Conservation (phyloP, 2,888 invertebrate species). For the Lamproptera curius region DNA sequence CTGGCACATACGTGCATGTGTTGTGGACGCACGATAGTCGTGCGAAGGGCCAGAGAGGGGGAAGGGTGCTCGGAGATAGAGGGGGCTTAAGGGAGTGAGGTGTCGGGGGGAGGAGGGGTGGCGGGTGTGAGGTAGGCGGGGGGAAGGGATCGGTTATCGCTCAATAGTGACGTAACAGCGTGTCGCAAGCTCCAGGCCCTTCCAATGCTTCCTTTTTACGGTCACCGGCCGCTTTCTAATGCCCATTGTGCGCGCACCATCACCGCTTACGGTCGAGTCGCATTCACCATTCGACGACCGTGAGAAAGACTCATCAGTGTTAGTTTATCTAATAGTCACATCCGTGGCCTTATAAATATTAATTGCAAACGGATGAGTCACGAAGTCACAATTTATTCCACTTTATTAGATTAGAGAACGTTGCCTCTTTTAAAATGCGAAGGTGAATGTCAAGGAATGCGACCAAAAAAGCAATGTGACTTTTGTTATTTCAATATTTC, state of each 20-base stretch:
- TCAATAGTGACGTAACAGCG: conserved; percentile 65
- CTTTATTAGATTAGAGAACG: conserved; percentile 12
- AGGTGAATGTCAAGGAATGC: conserved; percentile 16
- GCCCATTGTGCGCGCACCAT: conserved; percentile 68
- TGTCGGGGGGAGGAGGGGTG: conserved; percentile 31
- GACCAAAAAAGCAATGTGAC: neutral
- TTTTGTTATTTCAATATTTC: neutral
- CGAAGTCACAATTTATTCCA: neutral
- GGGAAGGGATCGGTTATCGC: conserved; percentile 43
- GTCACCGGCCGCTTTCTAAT: conserved; percentile 72
- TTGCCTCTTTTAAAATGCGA: conserved; percentile 9
- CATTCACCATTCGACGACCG: conserved; percentile 60
- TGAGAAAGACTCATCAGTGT: conserved; percentile 49
- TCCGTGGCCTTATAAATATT: conserved; percentile 1
- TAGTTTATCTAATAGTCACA: conserved; percentile 41
- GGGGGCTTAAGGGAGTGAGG: no score
- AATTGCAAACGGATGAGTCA: neutral
- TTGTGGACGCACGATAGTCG: conserved; percentile 3
- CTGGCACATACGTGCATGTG: conserved; percentile 45
- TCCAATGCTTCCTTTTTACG: conserved; percentile 71
- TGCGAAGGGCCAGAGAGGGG: conserved; percentile 25
- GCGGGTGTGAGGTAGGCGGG: conserved; percentile 27
- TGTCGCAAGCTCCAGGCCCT: conserved; percentile 60
- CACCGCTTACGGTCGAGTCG: conserved; percentile 49
- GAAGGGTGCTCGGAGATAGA: conserved; percentile 34